Percentiles rank a stretch among this genome's conserved stretches.
Conservation (phyloP, 1,140 invertebrate species). For the Ruditapes philippinarum region DNA sequence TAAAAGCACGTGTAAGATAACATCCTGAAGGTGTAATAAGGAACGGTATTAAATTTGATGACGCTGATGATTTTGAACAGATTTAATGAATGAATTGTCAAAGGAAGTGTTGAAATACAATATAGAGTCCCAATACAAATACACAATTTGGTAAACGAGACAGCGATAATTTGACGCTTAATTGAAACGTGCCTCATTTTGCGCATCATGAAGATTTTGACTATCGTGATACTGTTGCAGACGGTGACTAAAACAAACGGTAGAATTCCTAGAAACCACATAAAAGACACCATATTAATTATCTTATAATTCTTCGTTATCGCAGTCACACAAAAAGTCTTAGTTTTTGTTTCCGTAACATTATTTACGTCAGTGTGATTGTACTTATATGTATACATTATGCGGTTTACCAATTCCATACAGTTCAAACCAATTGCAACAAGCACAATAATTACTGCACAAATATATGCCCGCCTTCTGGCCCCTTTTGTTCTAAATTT, state of each 20-base stretch:
- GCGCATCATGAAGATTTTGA: not conserved
- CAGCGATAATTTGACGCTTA: not conserved
- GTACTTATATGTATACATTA: not conserved
- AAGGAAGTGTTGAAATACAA: not conserved
- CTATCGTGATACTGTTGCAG: not conserved
- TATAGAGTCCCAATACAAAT: not conserved
- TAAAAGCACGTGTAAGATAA: not conserved
- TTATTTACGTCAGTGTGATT: not conserved
- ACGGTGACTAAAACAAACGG: not conserved
- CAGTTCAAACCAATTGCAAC: not conserved
- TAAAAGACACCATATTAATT: not conserved
- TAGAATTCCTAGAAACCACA: not conserved
- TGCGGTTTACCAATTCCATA: not conserved
- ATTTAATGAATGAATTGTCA: not conserved
- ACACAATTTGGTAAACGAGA: not conserved
- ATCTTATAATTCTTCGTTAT: not conserved
- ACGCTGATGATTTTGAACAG: not conserved
- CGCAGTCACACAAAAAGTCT: not conserved
- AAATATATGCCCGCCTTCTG: not conserved
- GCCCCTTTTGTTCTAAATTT: not conserved
- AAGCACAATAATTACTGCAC: not conserved
- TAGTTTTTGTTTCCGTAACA: not conserved
- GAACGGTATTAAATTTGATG: not conserved
- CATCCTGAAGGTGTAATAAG: not conserved
- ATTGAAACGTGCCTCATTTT: not conserved